Evolutionary conservation across 2,888 invertebrate genomes (phyloP), one percentile per base, ranked within the genome.

Genomic region (Dicranocentrus wangi): DNA sequence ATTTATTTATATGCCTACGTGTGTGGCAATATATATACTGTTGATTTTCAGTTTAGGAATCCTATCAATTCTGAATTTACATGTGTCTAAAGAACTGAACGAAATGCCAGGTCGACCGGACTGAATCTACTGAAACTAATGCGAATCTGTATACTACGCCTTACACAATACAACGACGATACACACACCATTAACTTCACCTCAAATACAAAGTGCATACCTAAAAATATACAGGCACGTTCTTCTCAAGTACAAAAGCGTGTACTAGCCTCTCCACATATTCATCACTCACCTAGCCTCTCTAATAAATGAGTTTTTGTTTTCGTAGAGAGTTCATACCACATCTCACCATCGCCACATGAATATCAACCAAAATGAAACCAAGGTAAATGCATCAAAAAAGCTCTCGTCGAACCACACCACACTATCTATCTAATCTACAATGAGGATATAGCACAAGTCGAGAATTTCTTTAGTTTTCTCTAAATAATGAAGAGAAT

Each of bases 401-500:
- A 58, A 63, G 51, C 25, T 2, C 39, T 3, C 39, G 15, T n/a
- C 21, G 2, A 58, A 58, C 55, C 69, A 28, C 55, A 55, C 2
- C 23, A 47, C 23, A 2, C 2, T n/a, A 28, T 23, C 28, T 47
- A 7, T 51, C 51, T 42, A 70, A 21, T 39, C 28, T 21, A 55
- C 28, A 1, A 10, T 47, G 47, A 10, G 47, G 3, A 47, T 47
- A 47, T 3, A 47, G 42, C 1, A 10, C 42, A 19, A 17, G 23
- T 42, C 42, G 7, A 27, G 27, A 8, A 51, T 39, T 55, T 17
- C 43, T 43, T 43, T 27, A 60, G 71, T 58, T 71, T 69, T 43
- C 43, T 10, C 60, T 71, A 71, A 71, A 71, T 71, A 71, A 71
- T 71, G 60, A 71, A 60, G 60, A 60, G 55, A 71, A 43, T 58